These are phyloP conservation scores for Chaenocephalus aceratus DNA, from an alignment of 2,113 vertebrate genomes.

Conservation along the genomic window DNA sequence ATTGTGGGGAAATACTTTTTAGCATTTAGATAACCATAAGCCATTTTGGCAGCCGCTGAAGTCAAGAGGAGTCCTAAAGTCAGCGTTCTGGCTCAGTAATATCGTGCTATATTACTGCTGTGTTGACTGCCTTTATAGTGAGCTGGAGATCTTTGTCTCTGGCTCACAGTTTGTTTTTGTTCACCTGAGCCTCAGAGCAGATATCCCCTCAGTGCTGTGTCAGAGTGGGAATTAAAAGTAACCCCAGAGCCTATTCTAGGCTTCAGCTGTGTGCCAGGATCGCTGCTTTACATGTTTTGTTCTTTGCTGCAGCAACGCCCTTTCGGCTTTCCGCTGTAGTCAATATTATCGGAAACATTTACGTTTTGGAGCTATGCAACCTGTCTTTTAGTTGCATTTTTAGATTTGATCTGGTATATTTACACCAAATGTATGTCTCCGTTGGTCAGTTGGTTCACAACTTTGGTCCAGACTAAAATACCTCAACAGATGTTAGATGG, in stretches of 20 bases:
- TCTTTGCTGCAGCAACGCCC: not conserved
- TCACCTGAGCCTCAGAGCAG: not conserved
- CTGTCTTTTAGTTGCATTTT: not conserved
- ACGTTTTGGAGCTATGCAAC: not conserved
- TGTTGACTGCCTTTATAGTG: not conserved
- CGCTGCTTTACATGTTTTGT: not conserved
- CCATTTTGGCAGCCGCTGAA: not conserved
- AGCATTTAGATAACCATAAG: not conserved
- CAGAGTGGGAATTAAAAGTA: not conserved
- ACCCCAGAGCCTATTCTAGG: not conserved
- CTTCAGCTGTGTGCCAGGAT: not conserved
- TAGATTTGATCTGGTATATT: not conserved
- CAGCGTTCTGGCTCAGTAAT: not conserved
- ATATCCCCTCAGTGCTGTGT: not conserved
- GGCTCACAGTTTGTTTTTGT: constrained; percentile 24
- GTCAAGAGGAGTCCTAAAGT: not conserved
- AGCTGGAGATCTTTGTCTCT: constrained; percentile 12
- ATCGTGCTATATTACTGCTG: not conserved
- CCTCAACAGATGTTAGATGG: not conserved
- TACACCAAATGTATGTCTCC: not conserved
- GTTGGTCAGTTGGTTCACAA: not conserved
- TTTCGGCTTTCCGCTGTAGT: not conserved
- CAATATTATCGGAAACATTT: not conserved
- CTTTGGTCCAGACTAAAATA: constrained; percentile 3
- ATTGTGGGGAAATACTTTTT: not conserved